Conservation (phyloP, 2,888 invertebrate species). For the Ferdinandea cuprea region DNA sequence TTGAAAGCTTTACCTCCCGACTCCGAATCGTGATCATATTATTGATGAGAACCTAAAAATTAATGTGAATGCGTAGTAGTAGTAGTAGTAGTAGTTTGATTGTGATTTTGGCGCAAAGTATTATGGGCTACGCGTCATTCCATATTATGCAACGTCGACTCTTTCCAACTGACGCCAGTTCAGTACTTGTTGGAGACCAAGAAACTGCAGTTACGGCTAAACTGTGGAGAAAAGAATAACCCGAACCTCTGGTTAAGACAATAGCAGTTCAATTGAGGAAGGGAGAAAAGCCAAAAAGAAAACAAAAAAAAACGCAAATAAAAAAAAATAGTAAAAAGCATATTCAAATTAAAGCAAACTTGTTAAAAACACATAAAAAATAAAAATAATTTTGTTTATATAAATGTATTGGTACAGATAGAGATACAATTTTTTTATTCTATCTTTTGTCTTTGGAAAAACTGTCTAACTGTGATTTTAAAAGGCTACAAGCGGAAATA, state of each 20-base stretch:
- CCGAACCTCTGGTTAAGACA: slow-evolving; percentile 66
- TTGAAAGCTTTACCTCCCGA: slow-evolving; percentile 42
- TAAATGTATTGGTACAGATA: too few species aligned
- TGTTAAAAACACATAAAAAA: slow-evolving; percentile 1
- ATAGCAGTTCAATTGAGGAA: slow-evolving; percentile 41
- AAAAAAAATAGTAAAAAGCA: slow-evolving; percentile 50
- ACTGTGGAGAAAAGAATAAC: slow-evolving; percentile 85
- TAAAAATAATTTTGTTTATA: too few species aligned
- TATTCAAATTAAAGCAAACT: too few species aligned
- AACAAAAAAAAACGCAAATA: slow-evolving; percentile 46
- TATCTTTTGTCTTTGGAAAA: too few species aligned
- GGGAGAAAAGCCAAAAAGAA: slow-evolving; percentile 45
- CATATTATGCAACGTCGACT: slow-evolving; percentile 92
- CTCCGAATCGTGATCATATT: slow-evolving; percentile 36
- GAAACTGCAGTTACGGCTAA: slow-evolving; percentile 93
- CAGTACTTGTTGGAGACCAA: slow-evolving; percentile 93
- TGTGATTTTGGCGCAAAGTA: slow-evolving; percentile 38
- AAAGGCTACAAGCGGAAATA: too few species aligned
- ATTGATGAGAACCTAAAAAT: slow-evolving; percentile 56
- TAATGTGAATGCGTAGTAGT: slow-evolving; percentile 71
- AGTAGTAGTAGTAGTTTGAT: slow-evolving; percentile 67
- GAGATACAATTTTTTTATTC: too few species aligned
- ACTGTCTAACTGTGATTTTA: too few species aligned
- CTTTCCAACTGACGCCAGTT: slow-evolving; percentile 92
- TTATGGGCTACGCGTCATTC: slow-evolving; percentile 85